Conservation (phyloP, 2,797 vertebrate species). For the Rhinophrynus dorsalis region DNA sequence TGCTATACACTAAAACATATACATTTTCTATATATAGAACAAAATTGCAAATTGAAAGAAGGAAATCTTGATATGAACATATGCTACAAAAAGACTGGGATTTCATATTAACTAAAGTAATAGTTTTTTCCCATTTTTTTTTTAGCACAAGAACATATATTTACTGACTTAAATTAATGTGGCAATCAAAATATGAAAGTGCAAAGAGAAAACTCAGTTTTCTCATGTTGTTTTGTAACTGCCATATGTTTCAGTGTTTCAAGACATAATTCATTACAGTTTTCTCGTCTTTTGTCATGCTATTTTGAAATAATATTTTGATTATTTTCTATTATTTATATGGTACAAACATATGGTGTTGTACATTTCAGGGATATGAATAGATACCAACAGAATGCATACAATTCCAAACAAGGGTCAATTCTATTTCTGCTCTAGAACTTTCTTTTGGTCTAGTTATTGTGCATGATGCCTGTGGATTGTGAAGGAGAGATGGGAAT, state of each 20-base stretch:
- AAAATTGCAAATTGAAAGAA: background rate
- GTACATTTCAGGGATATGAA: background rate
- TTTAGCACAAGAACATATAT: background rate
- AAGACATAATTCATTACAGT: constrained; percentile 27
- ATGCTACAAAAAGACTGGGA: background rate
- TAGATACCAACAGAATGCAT: background rate
- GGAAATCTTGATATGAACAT: background rate
- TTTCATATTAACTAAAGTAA: background rate
- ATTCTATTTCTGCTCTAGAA: background rate
- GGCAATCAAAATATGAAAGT: constrained; percentile 4
- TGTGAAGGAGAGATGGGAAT: too few species aligned
- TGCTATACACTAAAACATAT: background rate
- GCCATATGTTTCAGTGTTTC: constrained; percentile 22
- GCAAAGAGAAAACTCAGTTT: constrained; percentile 23
- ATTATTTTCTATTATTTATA: constrained; percentile 24
- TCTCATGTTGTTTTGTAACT: constrained; percentile 33
- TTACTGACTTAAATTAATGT: background rate
- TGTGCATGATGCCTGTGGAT: too few species aligned
- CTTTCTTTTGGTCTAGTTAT: too few species aligned
- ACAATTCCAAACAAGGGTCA: background rate
- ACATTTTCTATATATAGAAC: too few species aligned
- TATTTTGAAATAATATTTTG: constrained; percentile 15
- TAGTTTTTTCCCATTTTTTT: background rate
- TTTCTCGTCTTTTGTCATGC: constrained; percentile 16
- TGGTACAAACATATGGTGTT: background rate